A percentile compares a stretch with the other conserved stretches of the same genome.
These are phyloP conservation scores for Nycticryphes semicollaris DNA, from an alignment of 2,113 vertebrate genomes.

Conservation along the genomic window DNA sequence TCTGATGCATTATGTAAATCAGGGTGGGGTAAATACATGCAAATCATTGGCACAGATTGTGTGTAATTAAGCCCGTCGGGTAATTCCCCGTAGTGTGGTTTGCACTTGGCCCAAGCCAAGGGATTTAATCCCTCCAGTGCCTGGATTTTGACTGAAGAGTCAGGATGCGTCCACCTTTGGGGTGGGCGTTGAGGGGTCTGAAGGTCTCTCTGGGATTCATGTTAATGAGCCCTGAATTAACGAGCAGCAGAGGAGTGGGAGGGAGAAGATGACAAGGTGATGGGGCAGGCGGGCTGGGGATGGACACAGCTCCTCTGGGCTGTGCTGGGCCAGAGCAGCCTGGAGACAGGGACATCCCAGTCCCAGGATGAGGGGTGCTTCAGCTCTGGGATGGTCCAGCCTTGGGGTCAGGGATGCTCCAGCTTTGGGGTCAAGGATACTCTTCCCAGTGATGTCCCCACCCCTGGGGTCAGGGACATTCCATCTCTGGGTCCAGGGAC, in stretches of 20 bases:
- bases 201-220: background rate
- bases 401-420: background rate
- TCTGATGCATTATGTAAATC: background rate
- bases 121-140: background rate
- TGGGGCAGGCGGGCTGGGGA: background rate
- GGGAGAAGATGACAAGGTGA: accelerated
- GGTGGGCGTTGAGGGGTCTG: background rate
- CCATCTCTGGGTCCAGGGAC: background rate
- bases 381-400: background rate
- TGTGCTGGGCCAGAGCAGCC: background rate
- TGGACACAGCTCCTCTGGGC: background rate
- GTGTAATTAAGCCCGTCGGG: background rate
- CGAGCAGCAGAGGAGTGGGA: background rate
- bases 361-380: background rate
- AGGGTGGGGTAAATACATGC: background rate
- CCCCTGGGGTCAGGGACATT: no score
- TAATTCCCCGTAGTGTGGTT: background rate
- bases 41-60: background rate
- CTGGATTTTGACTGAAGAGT: background rate
- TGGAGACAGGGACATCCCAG: background rate
- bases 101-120: background rate
- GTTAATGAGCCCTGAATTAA: background rate
- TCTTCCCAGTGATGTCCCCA: no score
- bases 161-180: accelerated
- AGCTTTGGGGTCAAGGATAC: no score